Evolutionary conservation across 2,113 vertebrate species (phyloP), one percentile per base, ranked within the genome.

Genomic region (Malaclemys terrapin): DNA sequence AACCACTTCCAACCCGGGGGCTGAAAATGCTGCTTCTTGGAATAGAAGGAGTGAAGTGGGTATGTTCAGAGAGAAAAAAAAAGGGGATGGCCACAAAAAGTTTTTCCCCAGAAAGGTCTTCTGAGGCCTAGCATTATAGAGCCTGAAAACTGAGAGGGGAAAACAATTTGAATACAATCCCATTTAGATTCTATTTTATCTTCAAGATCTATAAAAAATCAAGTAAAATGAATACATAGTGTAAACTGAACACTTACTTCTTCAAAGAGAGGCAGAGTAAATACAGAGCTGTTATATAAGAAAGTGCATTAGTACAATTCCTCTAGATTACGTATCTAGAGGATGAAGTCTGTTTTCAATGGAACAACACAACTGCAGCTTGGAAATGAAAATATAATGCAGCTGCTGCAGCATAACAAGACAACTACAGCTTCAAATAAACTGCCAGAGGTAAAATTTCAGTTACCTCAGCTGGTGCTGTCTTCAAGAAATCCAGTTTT

Each of bases 401-500:
- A 95, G 57, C 16, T n/a, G 45, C 53, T 87, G 92, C 84, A 95
- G 93, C 57, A 80, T 80, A 91, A 97, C 87, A 84, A 75, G 3
- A 81, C 1, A 0, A 95, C 38, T 17, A 57, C 29, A 87, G 85
- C 79, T 97, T 98, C 89, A 97, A 94, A 94, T 92, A 96, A 93
- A 78, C 89, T 92, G 93, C 96, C 65, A 3, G 91, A 97, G 95
- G 90, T 94, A 90, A 96, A 94, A 90, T 94, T 84, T 96, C 93
- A 84, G 90, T 81, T 97, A 89, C 93, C 90, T 87, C 91, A 96
- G 91, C 84, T 96, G 96, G 62, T 95, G 85, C 84, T 93, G 53
- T 95, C 97, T 93, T 97, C 94, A 97, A 91, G 96, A 90, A 96
- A 97, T 95, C 82, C 90, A 87, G 88, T 89, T 97, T 95, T 97